These are phyloP conservation scores for Pimephales promelas DNA, from an alignment of 2,113 vertebrate genomes.

Conservation along the genomic window DNA sequence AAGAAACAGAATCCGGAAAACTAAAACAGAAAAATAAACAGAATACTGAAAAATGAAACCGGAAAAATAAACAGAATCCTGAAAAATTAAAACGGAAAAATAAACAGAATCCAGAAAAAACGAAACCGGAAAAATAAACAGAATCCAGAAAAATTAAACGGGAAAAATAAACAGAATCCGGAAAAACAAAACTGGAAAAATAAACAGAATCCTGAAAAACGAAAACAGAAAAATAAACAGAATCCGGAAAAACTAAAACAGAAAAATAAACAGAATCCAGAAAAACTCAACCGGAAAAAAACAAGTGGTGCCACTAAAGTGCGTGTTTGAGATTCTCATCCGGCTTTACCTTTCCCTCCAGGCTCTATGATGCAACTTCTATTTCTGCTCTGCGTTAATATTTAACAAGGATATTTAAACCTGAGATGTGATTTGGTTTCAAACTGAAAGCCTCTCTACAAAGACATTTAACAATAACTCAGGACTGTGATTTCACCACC, in stretches of 20 bases:
- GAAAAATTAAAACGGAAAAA: not conserved
- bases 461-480: not conserved
- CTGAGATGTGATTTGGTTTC: constrained; percentile 16
- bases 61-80: too few relatives aligned
- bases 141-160: not conserved
- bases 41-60: too few relatives aligned
- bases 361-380: constrained; percentile 23
- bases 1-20: not conserved
- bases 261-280: too few relatives aligned
- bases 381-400: constrained; percentile 50
- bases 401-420: constrained; percentile 53
- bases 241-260: too few relatives aligned
- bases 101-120: too few relatives aligned
- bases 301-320: not conserved
- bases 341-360: not conserved
- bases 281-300: too few relatives aligned
- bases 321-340: not conserved
- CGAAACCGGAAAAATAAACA: too few relatives aligned
- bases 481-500: not conserved
- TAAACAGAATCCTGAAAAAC: not conserved
- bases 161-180: too few relatives aligned
- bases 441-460: not conserved
- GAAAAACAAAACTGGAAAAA: too few relatives aligned
- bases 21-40: not conserved
- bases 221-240: not conserved